phyloP scores from a whole-genome alignment of 1,140 invertebrate genomes.

The Drosophila santomea region DNA sequence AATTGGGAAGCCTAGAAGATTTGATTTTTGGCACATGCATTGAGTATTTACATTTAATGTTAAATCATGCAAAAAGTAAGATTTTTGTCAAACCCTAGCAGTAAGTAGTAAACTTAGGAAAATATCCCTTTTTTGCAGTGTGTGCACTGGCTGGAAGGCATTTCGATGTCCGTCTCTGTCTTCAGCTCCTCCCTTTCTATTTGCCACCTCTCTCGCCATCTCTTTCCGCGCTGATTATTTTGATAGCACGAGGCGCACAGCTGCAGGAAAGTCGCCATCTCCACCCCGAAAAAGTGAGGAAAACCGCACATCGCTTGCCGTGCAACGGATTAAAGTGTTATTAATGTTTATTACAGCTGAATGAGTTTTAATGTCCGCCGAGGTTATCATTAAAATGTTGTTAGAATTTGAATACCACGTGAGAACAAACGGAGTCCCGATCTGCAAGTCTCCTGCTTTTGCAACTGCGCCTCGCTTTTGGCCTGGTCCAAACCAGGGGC shows the following conservation, averaged over 20 bases:
- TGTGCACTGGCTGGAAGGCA: slow-evolving; percentile 54
- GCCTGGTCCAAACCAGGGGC: slow-evolving; percentile 28
- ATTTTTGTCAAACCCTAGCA: no score
- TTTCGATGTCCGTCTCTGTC: slow-evolving; percentile 19
- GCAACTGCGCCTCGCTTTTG: slow-evolving; percentile 7
- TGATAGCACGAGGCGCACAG: slow-evolving; percentile 69
- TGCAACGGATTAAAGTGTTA: slow-evolving; percentile 79
- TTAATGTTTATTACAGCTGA: slow-evolving; percentile 83
- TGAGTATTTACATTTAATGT: no score
- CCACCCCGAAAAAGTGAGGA: background rate
- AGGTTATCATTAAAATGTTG: slow-evolving; percentile 84
- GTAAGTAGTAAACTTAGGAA: no score
- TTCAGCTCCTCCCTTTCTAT: background rate
- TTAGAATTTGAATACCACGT: slow-evolving; percentile 84
- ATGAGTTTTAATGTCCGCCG: slow-evolving; percentile 83
- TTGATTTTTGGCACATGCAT: no score
- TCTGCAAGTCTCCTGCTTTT: slow-evolving; percentile 21
- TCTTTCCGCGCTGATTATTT: slow-evolving; percentile 71
- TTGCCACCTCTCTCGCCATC: slow-evolving; percentile 7
- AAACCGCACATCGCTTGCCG: slow-evolving; percentile 3
- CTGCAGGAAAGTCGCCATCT: slow-evolving; percentile 54
- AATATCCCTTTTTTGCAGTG: slow-evolving; percentile 24
- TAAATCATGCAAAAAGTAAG: no score
- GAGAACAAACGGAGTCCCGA: slow-evolving; percentile 58
- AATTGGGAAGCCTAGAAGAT: no score